Evolutionary conservation across 2,113 vertebrate species (phyloP), one percentile per base, ranked within the genome.

Genomic region (Mugil cephalus): DNA sequence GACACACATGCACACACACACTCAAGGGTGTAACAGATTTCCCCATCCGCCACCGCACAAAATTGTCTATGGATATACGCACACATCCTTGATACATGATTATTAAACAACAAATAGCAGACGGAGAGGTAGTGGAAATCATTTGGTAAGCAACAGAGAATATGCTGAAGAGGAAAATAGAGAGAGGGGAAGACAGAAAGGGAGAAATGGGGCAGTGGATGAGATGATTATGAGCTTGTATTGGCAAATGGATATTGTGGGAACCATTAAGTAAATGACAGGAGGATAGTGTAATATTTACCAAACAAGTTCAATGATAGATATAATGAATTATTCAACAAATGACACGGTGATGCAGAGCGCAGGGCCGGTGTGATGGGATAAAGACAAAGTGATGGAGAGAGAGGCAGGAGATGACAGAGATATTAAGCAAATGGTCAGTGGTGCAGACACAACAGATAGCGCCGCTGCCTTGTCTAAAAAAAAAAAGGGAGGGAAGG

Each of bases 321-420:
- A 89, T 74, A 55, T 24, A 48, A 15, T 86, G 83, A 89, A 84
- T 88, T 69, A 89, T 86, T 85, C 82, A 90, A 76, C 72, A 67
- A 86, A 80, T 68, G 54, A 21, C 19, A 34, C 46, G 14, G 18
- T 50, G 62, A 76, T 76, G 53, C 48, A 75, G 52, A 76, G 64
- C 4, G 13, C 58, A 51, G 46, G 43, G 67, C 47, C 21, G 17
- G 30, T 19, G 46, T 74, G 78, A 83, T 62, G 48, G 54, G 74
- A 84, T 72, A 60, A 66, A 72, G 19, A 69, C 34, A 61, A 24
- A 18, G 17, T 52, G 21, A 10, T 14, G 8, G 24, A n/a, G 24
- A 30, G 19, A 13, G 30, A 50, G 35, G 47, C 17, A 35, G 61
- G 39, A 42, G 8, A 40, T 50, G 63, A 83, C 21, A 10, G 48